Base-by-base conservation (phyloP, 2,797 vertebrate species). In the Tokudaia muenninki region DNA sequence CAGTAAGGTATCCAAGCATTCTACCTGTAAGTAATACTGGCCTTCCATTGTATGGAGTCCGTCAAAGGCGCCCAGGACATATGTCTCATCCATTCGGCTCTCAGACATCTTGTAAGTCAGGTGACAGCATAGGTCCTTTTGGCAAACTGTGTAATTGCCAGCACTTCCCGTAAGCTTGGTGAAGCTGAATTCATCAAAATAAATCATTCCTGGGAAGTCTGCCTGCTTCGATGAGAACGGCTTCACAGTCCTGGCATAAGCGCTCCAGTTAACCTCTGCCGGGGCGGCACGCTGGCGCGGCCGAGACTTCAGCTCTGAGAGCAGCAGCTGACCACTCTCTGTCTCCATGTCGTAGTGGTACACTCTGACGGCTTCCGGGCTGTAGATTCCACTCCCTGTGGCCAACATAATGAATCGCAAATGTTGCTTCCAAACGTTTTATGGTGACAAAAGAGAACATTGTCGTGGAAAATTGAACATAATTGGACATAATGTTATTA, bases 11-110 rank as follows among this genome's bases (percentile, higher is more conserved):
- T 9, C 10, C n/a, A 29, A 87, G 19, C 41, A 65, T 61, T 70
- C 96, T 98, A 98, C 98, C 98, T 99, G 98, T 61, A 98, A 83
- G 65, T 99, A 98, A 91, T 98, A 99, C 19, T 98, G 91, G 79
- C 98, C 98, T 98, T 98, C 98, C 17, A 96, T 77, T 2, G 84
- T 92, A 63, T 99, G 98, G 91, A 98, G 98, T 31, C 96, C 98
- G 50, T 99, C 97, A 41, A 98, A 98, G 92, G 91, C 97, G 87
- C 98, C 98, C 1, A 99, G 92, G 1, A 92, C 98, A 19, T 98
- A 98, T 16, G 95, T 31, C 92, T 99, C 98, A 81, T 98, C 97
- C 75, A 89, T 77, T 95, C 0, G 4, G 75, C 98, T 98, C 95
- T 95, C 91, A 52, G 72, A 75, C 97, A 98, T 98, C 86, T 82